Conservation (phyloP, 2,113 vertebrate species). For the Ciconia stormi region DNA sequence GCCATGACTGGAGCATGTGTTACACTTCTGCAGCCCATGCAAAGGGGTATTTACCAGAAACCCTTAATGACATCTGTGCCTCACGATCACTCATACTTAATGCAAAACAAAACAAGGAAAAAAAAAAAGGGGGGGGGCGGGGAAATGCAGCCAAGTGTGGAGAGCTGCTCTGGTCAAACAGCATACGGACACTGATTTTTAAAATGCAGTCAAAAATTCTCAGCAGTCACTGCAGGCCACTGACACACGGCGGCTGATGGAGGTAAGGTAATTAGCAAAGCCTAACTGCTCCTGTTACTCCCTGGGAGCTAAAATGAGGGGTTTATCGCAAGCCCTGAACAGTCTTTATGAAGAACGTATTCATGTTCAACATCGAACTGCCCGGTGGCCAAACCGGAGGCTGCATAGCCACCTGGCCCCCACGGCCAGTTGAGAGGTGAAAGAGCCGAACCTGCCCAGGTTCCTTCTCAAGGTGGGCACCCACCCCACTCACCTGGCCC, state of each 20-base stretch:
- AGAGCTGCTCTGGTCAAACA: not conserved
- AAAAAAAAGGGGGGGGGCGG: not conserved
- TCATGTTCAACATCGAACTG: not conserved
- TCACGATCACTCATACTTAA: not conserved
- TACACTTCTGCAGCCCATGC: not conserved
- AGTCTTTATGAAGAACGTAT: not conserved
- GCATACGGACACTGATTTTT: not conserved
- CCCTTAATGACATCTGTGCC: not conserved
- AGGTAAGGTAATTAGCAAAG: not conserved
- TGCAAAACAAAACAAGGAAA: not conserved
- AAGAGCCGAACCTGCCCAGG: not conserved
- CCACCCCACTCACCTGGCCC: not conserved
- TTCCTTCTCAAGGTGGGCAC: not conserved
- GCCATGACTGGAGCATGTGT: not conserved
- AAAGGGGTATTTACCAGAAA: not conserved
- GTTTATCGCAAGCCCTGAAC: not conserved
- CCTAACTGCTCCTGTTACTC: not conserved
- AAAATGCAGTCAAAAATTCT: not conserved
- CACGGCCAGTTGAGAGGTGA: not conserved
- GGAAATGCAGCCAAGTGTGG: not conserved
- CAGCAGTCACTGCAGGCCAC: not conserved
- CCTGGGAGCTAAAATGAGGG: not conserved
- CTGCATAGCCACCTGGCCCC: fast-evolving
- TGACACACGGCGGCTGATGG: not conserved
- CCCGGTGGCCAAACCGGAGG: not conserved